Base-by-base conservation (phyloP, 2,797 vertebrate species). In the Phataginus tricuspis region DNA sequence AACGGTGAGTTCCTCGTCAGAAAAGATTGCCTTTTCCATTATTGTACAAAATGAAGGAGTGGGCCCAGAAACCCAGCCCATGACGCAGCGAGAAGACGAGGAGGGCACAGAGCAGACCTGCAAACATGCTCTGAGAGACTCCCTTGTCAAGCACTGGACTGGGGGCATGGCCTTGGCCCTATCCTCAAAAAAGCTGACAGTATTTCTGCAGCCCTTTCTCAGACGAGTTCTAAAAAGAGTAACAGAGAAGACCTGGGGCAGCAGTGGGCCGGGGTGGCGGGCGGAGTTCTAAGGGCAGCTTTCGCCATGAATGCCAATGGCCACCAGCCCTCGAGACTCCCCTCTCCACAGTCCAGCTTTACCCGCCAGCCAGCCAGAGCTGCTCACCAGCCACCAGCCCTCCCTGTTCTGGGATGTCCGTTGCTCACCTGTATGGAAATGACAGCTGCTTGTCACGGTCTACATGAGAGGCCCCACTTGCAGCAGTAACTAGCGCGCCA, bases 401-500 rank as follows among this genome's bases (percentile, higher is more conserved):
- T 59, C 85, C 90, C 90, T 11, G 27, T 23, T 86, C 79, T 1
- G 14, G 74, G 75, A 23, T 72, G 84, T 87, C 98, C 98, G 86
- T 27, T 93, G 66, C 79, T 93, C 91, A 95, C 94, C 97, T 93
- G 94, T 53, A 88, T 21, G 95, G 87, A 90, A 97, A 95, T 79
- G 97, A 78, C 98, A 98, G 77, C 11, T 53, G 1, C 97, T 90
- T 96, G 96, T 96, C 98, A 96, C 4, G 29, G 94, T 14, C 37
- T 90, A 87, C 57, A 25, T 5, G 79, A 90, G 95, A 96, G 94
- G 86, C 85, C 87, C 95, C 45, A 39, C 95, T 29, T 25, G 71
- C 90, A 72, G 97, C 95, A 31, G 72, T 87, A 97, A 97, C 98
- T 95, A 97, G 96, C 98, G 97, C 72, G 88, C 96, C 98, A 71